Conservation (phyloP, 2,113 vertebrate genomes). For the Synchiropus splendidus region DNA sequence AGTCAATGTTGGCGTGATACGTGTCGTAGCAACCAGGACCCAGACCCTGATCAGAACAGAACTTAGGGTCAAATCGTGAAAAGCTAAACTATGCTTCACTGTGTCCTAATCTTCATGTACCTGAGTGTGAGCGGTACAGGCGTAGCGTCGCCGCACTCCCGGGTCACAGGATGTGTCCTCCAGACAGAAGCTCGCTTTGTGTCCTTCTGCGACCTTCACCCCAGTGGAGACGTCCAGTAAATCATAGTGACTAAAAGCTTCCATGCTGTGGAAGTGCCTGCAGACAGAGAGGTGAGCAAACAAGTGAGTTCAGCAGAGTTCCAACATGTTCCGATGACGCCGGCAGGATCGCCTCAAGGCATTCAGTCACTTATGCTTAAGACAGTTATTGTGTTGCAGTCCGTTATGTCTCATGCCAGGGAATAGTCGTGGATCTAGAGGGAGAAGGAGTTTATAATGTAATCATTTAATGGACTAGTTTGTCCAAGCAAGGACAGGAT, state of each 20-base stretch:
- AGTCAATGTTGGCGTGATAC: conserved; percentile 75
- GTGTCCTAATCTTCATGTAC: conserved; percentile 21
- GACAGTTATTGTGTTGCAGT: too few relatives aligned
- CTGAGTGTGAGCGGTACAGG: conserved; percentile 76
- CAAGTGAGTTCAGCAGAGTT: too few relatives aligned
- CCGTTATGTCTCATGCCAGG: too few relatives aligned
- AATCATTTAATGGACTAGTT: too few relatives aligned
- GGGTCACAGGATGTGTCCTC: conserved; percentile 73
- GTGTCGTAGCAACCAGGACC: conserved; percentile 75
- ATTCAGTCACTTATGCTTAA: too few relatives aligned
- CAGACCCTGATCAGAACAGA: conserved; percentile 52
- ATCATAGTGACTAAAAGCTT: conserved; percentile 75
- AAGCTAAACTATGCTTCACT: not conserved
- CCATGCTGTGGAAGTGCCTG: conserved; percentile 78
- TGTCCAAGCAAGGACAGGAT: too few relatives aligned
- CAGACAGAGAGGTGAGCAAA: not conserved
- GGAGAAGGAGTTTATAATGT: too few relatives aligned
- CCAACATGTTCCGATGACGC: too few relatives aligned
- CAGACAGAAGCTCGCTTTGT: conserved; percentile 78
- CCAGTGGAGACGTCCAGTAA: conserved; percentile 59
- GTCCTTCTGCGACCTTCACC: conserved; percentile 70
- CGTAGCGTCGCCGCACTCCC: conserved; percentile 62
- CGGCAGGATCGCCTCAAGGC: too few relatives aligned
- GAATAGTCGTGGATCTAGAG: too few relatives aligned
- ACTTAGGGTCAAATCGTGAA: not conserved